These are phyloP conservation scores for Hetaerina americana DNA, from an alignment of 1,140 invertebrate species.

Conservation along the genomic window DNA sequence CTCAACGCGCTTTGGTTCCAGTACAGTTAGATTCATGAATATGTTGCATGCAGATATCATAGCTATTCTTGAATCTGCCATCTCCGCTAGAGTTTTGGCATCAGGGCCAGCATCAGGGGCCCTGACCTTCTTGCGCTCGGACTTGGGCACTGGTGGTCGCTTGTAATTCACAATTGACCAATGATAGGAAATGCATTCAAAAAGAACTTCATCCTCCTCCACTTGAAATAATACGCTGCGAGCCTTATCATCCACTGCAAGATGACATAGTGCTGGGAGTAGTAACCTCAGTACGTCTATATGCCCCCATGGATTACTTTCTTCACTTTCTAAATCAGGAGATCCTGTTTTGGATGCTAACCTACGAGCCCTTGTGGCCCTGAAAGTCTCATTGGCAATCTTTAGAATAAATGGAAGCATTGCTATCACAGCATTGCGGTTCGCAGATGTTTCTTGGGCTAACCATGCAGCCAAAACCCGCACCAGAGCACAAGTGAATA, in stretches of 20 bases:
- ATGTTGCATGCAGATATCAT: constrained; percentile 82
- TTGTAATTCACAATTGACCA: constrained; percentile 79
- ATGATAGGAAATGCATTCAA: constrained; percentile 65
- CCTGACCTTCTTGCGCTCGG: constrained; percentile 52
- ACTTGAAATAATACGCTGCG: constrained; percentile 44
- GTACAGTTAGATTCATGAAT: constrained; percentile 81
- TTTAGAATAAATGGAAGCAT: constrained; percentile 64
- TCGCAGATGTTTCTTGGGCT: constrained; percentile 80
- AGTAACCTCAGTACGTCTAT: constrained; percentile 65
- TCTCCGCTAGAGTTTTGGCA: constrained; percentile 52
- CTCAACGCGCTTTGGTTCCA: constrained; percentile 70
- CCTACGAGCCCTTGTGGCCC: constrained; percentile 47
- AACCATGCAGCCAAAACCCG: constrained; percentile 76
- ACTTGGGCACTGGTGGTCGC: constrained; percentile 60
- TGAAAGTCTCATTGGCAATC: constrained; percentile 68
- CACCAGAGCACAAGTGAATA: constrained; percentile 70
- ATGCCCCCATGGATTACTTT: constrained; percentile 44
- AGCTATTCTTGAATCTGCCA: constrained; percentile 65
- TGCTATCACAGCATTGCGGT: constrained; percentile 66
- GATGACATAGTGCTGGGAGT: constrained; percentile 75
- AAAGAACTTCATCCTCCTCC: constrained; percentile 52
- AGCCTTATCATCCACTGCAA: constrained; percentile 77
- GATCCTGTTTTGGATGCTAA: constrained; percentile 18
- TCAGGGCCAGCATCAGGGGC: neutral
- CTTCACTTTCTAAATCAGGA: constrained; percentile 4